Percentiles rank a stretch among this genome's conserved stretches.
Evolutionary conservation across 2,113 vertebrate species (phyloP).

Genomic region (Argyrosomus japonicus): DNA sequence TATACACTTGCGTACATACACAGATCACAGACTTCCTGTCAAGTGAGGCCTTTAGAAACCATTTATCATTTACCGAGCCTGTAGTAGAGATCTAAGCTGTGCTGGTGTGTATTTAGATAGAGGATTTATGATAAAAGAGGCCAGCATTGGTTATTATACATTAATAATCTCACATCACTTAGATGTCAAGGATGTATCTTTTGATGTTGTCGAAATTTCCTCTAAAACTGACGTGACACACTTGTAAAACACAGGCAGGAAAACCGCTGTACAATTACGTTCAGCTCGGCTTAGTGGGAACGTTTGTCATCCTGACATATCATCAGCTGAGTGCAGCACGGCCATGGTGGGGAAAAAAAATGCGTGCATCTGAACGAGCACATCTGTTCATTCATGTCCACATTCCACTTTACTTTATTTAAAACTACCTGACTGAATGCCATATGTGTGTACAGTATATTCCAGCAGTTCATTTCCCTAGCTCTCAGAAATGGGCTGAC

Average conservation of each 20-base stretch:
- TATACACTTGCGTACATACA: neutral
- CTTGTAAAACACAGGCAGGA: constrained; percentile 50
- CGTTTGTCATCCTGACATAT: constrained; percentile 70
- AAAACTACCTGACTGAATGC: constrained; percentile 43
- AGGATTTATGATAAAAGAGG: constrained; percentile 20
- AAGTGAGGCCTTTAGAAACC: constrained; percentile 32
- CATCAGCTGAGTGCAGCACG: constrained; percentile 51
- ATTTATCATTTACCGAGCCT: constrained; percentile 27
- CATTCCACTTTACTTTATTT: constrained; percentile 43
- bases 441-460: constrained; percentile 29
- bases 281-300: constrained; percentile 40
- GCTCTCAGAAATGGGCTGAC: constrained; percentile 55
- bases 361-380: constrained; percentile 31
- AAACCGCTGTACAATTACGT: constrained; percentile 48
- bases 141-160: neutral
- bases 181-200: constrained; percentile 34
- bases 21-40: neutral
- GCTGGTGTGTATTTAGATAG: neutral
- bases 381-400: constrained; percentile 56
- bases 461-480: constrained; percentile 42
- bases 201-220: constrained; percentile 35
- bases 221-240: constrained; percentile 37
- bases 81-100: neutral
- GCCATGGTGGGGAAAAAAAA: neutral
- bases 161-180: constrained; percentile 34